Base-by-base conservation (phyloP, 2,888 invertebrate species). In the Liposcelis brunnea region DNA sequence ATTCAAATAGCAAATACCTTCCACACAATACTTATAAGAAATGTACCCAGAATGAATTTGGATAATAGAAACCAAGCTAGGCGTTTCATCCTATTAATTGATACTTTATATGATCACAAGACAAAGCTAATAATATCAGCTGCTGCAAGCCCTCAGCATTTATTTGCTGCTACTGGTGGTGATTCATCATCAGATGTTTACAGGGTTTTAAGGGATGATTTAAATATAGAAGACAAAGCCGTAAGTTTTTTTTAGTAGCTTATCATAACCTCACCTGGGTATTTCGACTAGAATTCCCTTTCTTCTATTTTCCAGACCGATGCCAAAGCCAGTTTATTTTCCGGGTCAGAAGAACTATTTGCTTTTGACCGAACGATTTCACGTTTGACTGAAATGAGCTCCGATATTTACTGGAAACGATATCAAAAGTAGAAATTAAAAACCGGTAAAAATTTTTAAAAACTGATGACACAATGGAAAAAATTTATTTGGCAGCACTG, bases 321-420 rank as follows among this genome's bases (percentile, higher is more conserved):
- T 56, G 76, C 83, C 16, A 72, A 74, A 51, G 83, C 91, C 2
- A 91, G 84, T 56, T 80, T 97, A 53, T 97, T 98, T 58, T 93
- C 93, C 1, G 97, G 97, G 0, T 90, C 91, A 61, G 98, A 99
- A 64, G 98, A 99, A 67, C 67, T 91, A 56, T 98, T 98, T 65
- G 97, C 98, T 1, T 93, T 85, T 59, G 91, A 94, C 56, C 72
- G 98, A 47, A 94, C 95, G 16, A 63, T 26, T 26, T 26, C 26
- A 6, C 26, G 26, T 26, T 26, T 26, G 26, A 26, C 8, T 6
- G 26, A 26, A 26, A 26, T 26, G 26, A 26, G 5, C 8, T 26
- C 26, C 5, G 26, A 26, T 8, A 8, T 26, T 26, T 26, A 26
- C 8, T 26, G 26, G 26, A 8, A 26, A 8, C 4, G 8, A 26